These are phyloP conservation scores for Dolichoris vasculosae DNA, from an alignment of 1,140 invertebrate species.

Conservation along the genomic window DNA sequence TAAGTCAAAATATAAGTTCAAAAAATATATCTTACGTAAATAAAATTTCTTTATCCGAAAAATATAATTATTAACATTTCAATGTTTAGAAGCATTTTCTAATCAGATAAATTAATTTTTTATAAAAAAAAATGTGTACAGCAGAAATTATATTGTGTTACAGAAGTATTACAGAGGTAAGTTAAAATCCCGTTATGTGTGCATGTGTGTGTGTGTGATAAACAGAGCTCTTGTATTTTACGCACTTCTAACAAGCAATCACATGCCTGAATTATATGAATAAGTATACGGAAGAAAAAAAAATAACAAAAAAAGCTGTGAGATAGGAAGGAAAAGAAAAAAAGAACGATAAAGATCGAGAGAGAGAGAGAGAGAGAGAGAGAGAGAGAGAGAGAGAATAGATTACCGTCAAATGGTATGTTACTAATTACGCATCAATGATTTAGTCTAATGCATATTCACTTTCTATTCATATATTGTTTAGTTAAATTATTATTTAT, in stretches of 20 bases:
- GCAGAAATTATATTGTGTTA: too few relatives aligned
- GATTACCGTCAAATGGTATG: not conserved
- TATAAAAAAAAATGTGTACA: not conserved
- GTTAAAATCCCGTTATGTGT: conserved; percentile 5
- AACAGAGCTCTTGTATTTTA: not conserved
- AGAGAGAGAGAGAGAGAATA: not conserved
- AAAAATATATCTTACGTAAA: too few relatives aligned
- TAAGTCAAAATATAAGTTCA: too few relatives aligned
- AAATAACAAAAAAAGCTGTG: too few relatives aligned
- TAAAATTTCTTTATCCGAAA: too few relatives aligned
- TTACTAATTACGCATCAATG: not conserved
- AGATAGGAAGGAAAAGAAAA: too few relatives aligned
- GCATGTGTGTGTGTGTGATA: not conserved
- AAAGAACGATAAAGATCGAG: not conserved
- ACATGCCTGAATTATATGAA: too few relatives aligned
- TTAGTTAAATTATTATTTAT: not conserved
- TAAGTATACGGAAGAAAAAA: too few relatives aligned
- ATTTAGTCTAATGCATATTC: not conserved
- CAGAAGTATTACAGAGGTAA: not conserved
- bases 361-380: not conserved
- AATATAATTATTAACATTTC: too few relatives aligned
- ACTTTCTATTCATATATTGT: conserved; percentile 3
- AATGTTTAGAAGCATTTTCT: too few relatives aligned
- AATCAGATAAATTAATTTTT: not conserved
- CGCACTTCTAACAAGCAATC: not conserved